A percentile compares a stretch with the other conserved stretches of the same genome.
These are phyloP conservation scores for Parnassius smintheus DNA, from an alignment of 2,888 invertebrate genomes.

Conservation along the genomic window DNA sequence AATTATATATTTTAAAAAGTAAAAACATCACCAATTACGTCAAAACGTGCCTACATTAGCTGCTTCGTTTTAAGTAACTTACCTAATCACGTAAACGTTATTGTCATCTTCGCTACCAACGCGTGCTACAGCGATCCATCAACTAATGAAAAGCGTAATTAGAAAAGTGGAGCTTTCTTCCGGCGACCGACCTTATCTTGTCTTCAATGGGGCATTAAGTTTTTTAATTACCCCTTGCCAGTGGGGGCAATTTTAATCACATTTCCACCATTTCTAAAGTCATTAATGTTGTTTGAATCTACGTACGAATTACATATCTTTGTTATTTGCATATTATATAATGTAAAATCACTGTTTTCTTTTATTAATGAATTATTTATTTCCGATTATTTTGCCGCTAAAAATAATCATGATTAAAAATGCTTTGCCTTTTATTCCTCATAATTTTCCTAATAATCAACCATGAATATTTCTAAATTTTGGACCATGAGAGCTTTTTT, in stretches of 20 bases:
- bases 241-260: conserved; percentile 24
- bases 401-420: no score
- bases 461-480: no score
- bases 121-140: conserved; percentile 59
- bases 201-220: conserved; percentile 72
- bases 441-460: no score
- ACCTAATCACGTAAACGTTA: conserved; percentile 30
- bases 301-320: conserved; percentile 6
- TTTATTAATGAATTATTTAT: no score
- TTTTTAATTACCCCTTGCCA: conserved; percentile 73
- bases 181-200: conserved; percentile 74
- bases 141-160: conserved; percentile 78
- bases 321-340: not conserved
- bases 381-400: no score
- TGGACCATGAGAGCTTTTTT: no score
- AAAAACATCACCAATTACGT: no score
- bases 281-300: not conserved
- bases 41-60: conserved; percentile 11
- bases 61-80: conserved; percentile 12
- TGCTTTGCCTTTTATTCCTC: no score
- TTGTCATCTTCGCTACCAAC: conserved; percentile 31
- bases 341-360: no score
- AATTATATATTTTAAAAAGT: no score
- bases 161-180: conserved; percentile 78
- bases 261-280: conserved; percentile 10